These are phyloP conservation scores for Leptinotarsa rubiginosa DNA, from an alignment of 2,888 invertebrate genomes.

Conservation along the genomic window DNA sequence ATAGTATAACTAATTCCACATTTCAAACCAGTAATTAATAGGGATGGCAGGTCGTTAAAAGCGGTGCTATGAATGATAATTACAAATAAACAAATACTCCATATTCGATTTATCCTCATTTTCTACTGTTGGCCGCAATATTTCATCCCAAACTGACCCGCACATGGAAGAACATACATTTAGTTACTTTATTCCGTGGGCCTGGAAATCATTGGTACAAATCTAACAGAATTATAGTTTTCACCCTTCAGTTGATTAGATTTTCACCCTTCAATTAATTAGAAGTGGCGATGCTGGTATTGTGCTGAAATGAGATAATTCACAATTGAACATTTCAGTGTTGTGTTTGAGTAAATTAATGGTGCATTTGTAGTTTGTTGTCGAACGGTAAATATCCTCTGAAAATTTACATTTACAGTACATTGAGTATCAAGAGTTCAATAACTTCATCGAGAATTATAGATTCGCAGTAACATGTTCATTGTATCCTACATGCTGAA, in stretches of 20 bases:
- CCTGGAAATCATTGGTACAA: not conserved
- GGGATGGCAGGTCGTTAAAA: no score
- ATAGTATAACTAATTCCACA: no score
- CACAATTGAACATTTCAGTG: conserved; percentile 38
- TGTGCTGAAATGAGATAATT: conserved; percentile 53
- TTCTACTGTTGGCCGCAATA: not conserved
- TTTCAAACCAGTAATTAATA: no score
- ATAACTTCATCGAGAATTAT: no score
- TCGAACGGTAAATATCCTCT: not conserved
- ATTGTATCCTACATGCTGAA: no score
- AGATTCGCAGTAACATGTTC: no score
- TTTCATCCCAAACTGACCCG: not conserved
- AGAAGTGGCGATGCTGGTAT: conserved; percentile 55
- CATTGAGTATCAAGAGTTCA: no score
- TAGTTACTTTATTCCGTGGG: not conserved
- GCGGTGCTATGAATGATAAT: not conserved
- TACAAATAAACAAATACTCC: not conserved
- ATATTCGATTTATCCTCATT: not conserved
- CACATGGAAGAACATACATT: not conserved
- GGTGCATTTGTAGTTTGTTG: not conserved
- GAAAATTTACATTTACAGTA: no score
- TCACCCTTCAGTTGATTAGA: conserved; percentile 24
- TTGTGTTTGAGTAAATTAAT: not conserved
- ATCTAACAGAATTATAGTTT: conserved; percentile 43
- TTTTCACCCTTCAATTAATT: conserved; percentile 49